phyloP scores from a whole-genome alignment of 1,140 invertebrate genomes.

The Leptopilina boulardi region DNA sequence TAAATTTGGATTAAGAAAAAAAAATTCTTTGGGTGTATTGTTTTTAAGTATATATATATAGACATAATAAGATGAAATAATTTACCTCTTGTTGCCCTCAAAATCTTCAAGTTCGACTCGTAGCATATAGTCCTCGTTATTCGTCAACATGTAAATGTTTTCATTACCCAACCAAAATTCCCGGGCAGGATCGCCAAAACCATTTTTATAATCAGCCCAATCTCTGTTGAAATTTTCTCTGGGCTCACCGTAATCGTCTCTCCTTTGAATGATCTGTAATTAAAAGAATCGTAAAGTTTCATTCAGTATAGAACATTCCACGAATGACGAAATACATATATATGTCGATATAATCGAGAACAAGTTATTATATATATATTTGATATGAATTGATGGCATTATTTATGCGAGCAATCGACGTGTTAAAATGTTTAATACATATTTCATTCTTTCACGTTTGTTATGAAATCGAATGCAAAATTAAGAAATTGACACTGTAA shows the following conservation, averaged over 20 bases:
- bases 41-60: no score
- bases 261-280: constrained; percentile 88
- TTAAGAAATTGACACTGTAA: not conserved
- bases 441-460: not conserved
- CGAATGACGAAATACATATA: not conserved
- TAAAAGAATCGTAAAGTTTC: not conserved
- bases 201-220: constrained; percentile 97
- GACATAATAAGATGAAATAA: not conserved
- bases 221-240: constrained; percentile 95
- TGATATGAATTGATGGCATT: not conserved
- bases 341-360: not conserved
- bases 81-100: constrained; percentile 91
- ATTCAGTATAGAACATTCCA: not conserved
- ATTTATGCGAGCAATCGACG: not conserved
- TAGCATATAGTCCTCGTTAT: constrained; percentile 93
- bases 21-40: no score
- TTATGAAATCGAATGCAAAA: not conserved
- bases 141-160: constrained; percentile 96
- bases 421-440: not conserved
- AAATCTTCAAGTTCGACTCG: constrained; percentile 94
- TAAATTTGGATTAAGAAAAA: no score
- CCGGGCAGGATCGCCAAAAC: constrained; percentile 92
- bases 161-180: constrained; percentile 97
- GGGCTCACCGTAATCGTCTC: constrained; percentile 90
- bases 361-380: constrained; percentile 13